Base-by-base conservation (phyloP, 35 echinoderm and acorn worm genomes). In the Anneissia japonica region DNA sequence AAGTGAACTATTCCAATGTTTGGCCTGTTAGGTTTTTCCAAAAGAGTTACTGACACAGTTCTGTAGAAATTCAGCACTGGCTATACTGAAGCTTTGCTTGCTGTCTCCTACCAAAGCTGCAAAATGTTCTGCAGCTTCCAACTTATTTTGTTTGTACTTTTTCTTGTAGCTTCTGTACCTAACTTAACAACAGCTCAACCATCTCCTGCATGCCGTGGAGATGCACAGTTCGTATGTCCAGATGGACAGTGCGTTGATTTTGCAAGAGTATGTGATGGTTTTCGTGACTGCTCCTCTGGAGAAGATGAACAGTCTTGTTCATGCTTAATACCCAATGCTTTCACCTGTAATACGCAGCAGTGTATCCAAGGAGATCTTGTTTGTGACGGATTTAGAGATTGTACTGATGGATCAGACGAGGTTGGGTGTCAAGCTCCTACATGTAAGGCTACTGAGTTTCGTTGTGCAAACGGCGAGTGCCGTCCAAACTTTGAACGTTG, bases 361-460 rank as follows among this genome's bases (percentile, higher is more conserved):
- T 86, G 84, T 31, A 86, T 86, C 37, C 26, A 34, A 34, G 74
- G 32, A 10, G 38, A 34, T 0, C 39, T 73, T 28, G 33, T 36
- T 17, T 86, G 64, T 32, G 64, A 76, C 38, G 84, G 74, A 73
- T 76, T 39, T 32, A 31, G 39, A 41, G 72, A 86, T 23, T 86
- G 84, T 41, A 23, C 26, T 31, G 74, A 74, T 30, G 84, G 74
- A 37, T 77, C 74, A 2, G 84, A 76, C 32, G 84, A 86, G 37
- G 19, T 86, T 14, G 28, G 39, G 2, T 86, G 74, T 39, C 34
- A 76, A 75, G 31, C 33, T 13, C 6, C 46, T 12, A 73, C 72
- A 36, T 85, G 16, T 37, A 3, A 33, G 35, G 14, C 21, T 77
- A 13, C 3, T 32, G 75, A 77, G 31, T 77, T 37, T 77, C 9